phyloP scores from a whole-genome alignment of 2,888 invertebrate genomes.

The Cordilura impudica region DNA sequence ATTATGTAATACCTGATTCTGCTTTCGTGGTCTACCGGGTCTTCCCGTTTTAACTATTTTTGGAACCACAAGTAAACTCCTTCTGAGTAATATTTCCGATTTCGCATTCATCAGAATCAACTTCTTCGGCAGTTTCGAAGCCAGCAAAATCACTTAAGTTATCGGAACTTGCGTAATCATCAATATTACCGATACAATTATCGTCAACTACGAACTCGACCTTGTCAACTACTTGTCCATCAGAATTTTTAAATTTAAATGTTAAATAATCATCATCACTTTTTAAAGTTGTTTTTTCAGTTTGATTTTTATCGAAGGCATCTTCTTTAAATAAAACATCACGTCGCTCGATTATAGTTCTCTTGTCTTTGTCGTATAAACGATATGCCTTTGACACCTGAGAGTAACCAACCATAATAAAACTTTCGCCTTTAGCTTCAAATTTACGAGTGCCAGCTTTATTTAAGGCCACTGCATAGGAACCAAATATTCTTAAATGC shows the following conservation, averaged over 20 bases:
- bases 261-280: background rate
- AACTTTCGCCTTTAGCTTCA: conserved; percentile 53
- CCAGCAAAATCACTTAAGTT: no score
- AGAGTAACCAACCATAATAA: conserved; percentile 59
- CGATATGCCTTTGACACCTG: conserved; percentile 49
- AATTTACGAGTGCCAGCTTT: conserved; percentile 53
- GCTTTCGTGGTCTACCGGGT: conserved; percentile 23
- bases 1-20: conserved; percentile 13
- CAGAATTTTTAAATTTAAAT: background rate
- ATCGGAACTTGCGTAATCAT: background rate
- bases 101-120: background rate
- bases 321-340: conserved; percentile 28
- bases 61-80: background rate
- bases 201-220: background rate
- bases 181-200: no score
- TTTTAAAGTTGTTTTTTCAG: background rate
- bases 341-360: conserved; percentile 31
- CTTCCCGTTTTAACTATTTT: conserved; percentile 15
- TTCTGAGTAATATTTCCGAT: background rate
- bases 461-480: conserved; percentile 35
- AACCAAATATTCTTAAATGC: no score
- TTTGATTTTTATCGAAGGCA: background rate
- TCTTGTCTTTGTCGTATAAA: conserved; percentile 28
- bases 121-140: background rate
- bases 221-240: background rate